These are phyloP conservation scores for Pyrocephalus nanus DNA, from an alignment of 2,797 vertebrate species.

Conservation along the genomic window DNA sequence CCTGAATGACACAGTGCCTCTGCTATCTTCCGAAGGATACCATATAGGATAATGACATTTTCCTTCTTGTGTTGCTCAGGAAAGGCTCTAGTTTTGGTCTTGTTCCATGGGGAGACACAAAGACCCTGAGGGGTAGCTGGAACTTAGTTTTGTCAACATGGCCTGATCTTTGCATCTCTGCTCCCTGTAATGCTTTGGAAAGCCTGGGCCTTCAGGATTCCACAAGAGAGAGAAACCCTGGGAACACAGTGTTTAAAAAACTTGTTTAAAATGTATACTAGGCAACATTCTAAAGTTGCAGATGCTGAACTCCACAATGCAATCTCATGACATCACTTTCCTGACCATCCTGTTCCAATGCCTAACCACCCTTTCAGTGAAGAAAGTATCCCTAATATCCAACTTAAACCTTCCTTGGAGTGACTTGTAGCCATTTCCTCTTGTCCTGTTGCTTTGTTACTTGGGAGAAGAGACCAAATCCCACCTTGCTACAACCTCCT, in stretches of 20 bases:
- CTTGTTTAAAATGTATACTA: not conserved
- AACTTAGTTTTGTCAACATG: not conserved
- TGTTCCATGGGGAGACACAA: not conserved
- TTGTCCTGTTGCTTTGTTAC: not conserved
- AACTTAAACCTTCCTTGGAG: not conserved
- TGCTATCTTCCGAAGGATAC: not conserved
- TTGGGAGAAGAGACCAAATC: not conserved
- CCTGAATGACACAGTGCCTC: not conserved
- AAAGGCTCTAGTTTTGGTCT: not conserved
- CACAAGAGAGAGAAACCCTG: not conserved
- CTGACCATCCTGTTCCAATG: not conserved
- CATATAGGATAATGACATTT: not conserved
- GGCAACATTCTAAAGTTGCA: not conserved
- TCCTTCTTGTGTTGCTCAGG: not conserved
- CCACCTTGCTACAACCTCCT: not conserved
- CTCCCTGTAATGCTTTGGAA: not conserved
- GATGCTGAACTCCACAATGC: not conserved
- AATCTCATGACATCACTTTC: not conserved
- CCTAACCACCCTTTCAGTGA: not conserved
- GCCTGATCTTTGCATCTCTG: not conserved
- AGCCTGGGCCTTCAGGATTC: not conserved
- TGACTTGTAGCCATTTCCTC: rapidly evolving
- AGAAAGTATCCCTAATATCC: not conserved
- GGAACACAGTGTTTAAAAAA: not conserved
- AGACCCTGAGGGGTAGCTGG: not conserved